Base-by-base conservation (phyloP, 2,797 vertebrate genomes). In the Morus bassanus region DNA sequence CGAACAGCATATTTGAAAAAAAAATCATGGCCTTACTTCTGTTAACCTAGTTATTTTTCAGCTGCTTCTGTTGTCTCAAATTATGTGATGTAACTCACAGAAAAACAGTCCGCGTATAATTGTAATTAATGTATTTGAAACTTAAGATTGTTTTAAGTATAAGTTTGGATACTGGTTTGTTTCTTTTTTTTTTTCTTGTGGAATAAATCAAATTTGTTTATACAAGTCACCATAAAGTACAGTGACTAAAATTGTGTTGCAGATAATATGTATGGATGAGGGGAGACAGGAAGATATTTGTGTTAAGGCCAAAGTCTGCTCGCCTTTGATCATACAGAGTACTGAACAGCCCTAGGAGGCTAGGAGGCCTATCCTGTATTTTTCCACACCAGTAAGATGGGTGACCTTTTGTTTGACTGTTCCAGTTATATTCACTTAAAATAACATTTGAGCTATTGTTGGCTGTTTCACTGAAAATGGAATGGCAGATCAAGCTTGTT, bases 331-430 rank as follows among this genome's bases (percentile, higher is more conserved):
- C n/a, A 50, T 50, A 18, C 51, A 60, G 79, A 89, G 33, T 72
- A 45, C 78, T 57, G 91, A 93, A 77, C 41, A 91, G 51, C 72
- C 48, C 60, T 88, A 64, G 57, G 27, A 89, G 53, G 30, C 48
- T 53, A 28, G 70, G 39, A 85, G 76, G 68, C 82, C 89, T 78
- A 14, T 77, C 30, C 57, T 94, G 95, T 95, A 72, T 95, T 96
- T 97, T 97, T 96, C 96, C 96, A 89, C 81, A 61, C 64, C 88
- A 77, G 91, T 85, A 92, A 96, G 96, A 88, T 96, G 84, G 94
- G 96, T 97, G 94, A 96, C 93, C 91, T 95, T 96, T 96, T 89
- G 80, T 95, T 76, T 94, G 91, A 89, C 92, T 95, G 96, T 94
- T 95, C 96, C 81, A 88, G 90, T 96, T 96, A 87, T 65, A 77